These are phyloP conservation scores for Festucalex cinctus DNA, from an alignment of 2,113 vertebrate species.

Conservation along the genomic window DNA sequence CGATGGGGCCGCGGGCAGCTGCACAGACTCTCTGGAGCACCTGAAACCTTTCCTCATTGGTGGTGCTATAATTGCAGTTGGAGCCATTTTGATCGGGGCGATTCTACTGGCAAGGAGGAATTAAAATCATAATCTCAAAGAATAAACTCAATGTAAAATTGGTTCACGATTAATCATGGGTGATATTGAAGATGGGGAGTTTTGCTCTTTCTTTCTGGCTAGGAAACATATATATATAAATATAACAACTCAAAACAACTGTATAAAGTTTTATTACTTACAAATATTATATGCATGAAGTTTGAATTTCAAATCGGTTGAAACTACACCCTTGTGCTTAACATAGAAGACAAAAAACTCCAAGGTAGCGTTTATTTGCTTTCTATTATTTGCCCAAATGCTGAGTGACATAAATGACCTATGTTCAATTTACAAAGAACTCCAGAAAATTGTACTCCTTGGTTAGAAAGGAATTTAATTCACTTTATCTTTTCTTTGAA, in stretches of 20 bases:
- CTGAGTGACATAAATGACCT: conserved; percentile 28
- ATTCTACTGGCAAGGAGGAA: conserved; percentile 74
- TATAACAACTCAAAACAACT: conserved; percentile 28
- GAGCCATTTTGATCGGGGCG: conserved; percentile 72
- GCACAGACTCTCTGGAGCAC: conserved; percentile 74
- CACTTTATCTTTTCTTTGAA: not conserved
- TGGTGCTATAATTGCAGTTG: conserved; percentile 70
- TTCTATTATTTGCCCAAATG: conserved; percentile 43
- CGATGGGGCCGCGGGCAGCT: conserved; percentile 51
- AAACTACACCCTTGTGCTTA: conserved; percentile 17
- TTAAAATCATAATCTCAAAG: conserved; percentile 52
- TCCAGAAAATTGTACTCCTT: conserved; percentile 12
- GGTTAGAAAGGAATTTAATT: not conserved
- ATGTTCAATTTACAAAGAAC: conserved; percentile 41
- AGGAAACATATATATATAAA: not conserved
- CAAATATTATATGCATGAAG: conserved; percentile 56
- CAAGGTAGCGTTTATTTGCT: conserved; percentile 34
- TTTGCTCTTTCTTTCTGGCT: conserved; percentile 9
- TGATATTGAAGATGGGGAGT: conserved; percentile 43
- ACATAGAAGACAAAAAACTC: conserved; percentile 19
- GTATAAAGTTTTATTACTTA: conserved; percentile 40
- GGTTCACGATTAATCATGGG: conserved; percentile 61
- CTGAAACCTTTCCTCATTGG: conserved; percentile 77
- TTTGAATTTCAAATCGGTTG: conserved; percentile 37
- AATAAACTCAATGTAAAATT: conserved; percentile 44